These are phyloP conservation scores for Anas flavirostris DNA, from an alignment of 2,797 vertebrate genomes.

Conservation along the genomic window DNA sequence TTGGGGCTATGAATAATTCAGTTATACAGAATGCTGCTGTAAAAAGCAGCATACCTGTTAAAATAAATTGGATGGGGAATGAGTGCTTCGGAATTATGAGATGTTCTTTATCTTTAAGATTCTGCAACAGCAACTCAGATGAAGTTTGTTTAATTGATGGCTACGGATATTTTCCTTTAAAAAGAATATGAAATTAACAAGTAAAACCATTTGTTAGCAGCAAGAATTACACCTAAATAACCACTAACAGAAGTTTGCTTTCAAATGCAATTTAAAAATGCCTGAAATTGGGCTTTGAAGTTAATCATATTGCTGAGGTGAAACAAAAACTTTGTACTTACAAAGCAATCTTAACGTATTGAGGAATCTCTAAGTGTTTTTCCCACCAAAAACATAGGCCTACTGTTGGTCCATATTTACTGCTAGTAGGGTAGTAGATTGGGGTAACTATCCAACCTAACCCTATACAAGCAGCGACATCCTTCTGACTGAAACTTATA, in stretches of 20 bases:
- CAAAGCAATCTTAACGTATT: neutral
- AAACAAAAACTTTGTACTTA: neutral
- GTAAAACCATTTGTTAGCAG: neutral
- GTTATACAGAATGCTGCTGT: neutral
- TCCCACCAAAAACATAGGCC: neutral
- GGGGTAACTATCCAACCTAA: neutral
- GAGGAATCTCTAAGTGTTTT: neutral
- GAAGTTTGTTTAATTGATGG: neutral
- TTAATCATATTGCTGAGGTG: neutral
- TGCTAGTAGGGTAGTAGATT: neutral
- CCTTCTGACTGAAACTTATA: neutral
- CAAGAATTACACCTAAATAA: neutral
- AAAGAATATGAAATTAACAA: neutral
- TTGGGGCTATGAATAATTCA: neutral
- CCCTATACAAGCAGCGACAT: neutral
- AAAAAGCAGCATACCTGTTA: neutral
- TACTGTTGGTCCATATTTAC: neutral
- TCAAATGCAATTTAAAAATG: neutral
- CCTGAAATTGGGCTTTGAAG: rapidly evolving
- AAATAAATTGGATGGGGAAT: neutral
- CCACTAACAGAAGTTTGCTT: neutral
- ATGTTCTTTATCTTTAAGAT: neutral
- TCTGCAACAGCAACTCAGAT: neutral
- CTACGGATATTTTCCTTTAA: neutral
- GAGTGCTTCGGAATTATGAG: neutral